Evolutionary conservation across 2,888 invertebrate genomes (phyloP).

Genomic region (Buathra laborator): DNA sequence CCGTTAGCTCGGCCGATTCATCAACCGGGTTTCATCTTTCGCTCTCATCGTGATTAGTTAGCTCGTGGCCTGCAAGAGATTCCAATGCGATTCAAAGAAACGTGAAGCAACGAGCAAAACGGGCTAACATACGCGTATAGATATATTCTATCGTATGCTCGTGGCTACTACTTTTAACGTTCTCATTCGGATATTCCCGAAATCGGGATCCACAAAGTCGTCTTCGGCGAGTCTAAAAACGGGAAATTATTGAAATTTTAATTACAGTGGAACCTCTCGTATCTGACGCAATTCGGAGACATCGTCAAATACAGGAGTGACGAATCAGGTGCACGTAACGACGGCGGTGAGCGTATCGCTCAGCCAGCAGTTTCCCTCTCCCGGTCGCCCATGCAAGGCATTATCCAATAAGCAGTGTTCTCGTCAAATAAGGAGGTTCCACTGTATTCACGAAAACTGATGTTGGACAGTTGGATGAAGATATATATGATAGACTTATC

Average conservation of each 20-base stretch:
- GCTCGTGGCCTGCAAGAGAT: background rate
- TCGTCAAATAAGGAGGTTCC: too few species aligned
- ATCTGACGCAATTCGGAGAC: too few species aligned
- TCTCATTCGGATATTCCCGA: constrained; percentile 1
- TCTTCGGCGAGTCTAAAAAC: background rate
- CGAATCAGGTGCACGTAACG: too few species aligned
- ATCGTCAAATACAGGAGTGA: too few species aligned
- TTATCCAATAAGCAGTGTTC: too few species aligned
- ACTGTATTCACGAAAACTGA: too few species aligned
- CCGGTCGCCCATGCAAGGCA: too few species aligned
- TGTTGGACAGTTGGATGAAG: too few species aligned
- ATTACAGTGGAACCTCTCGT: too few species aligned
- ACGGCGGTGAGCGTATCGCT: too few species aligned
- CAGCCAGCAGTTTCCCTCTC: too few species aligned
- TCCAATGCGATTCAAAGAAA: constrained; percentile 30
- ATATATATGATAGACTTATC: too few species aligned
- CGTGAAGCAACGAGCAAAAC: constrained; percentile 2
- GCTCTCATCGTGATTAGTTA: constrained; percentile 40
- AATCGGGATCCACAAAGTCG: constrained; percentile 16
- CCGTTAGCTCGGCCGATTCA: constrained; percentile 22
- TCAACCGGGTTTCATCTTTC: constrained; percentile 31
- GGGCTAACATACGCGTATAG: background rate
- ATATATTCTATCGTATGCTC: background rate
- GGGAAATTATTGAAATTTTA: background rate
- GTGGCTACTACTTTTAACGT: background rate